These are phyloP conservation scores for Trematomus loennbergii DNA, from an alignment of 2,113 vertebrate genomes.

Conservation along the genomic window DNA sequence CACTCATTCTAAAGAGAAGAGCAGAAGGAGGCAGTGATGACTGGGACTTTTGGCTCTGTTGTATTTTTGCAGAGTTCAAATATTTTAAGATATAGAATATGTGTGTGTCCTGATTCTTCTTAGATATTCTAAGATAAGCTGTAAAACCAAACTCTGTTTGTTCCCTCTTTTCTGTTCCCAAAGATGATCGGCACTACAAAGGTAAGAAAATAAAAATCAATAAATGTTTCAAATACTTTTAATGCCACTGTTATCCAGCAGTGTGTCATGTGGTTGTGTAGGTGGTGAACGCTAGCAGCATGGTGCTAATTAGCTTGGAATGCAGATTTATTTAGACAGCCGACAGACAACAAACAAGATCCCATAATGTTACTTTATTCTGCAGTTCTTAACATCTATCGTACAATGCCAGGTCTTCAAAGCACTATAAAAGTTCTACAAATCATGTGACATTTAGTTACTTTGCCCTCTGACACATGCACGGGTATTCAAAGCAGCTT, in stretches of 20 bases:
- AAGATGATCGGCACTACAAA: constrained; percentile 79
- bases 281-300: too few species aligned
- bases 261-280: neutral
- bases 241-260: neutral
- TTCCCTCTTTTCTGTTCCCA: constrained; percentile 2
- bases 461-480: neutral
- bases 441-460: neutral
- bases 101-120: neutral
- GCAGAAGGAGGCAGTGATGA: too few species aligned
- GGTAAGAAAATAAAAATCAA: constrained; percentile 58
- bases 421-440: too few species aligned
- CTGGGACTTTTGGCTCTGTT: too few species aligned
- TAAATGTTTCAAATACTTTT: neutral
- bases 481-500: too few species aligned
- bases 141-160: neutral
- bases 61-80: neutral
- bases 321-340: too few species aligned
- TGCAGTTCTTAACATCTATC: too few species aligned
- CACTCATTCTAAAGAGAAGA: neutral
- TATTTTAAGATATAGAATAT: neutral
- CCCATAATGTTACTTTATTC: too few species aligned
- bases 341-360: too few species aligned
- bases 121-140: neutral
- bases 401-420: too few species aligned
- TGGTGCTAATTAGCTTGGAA: too few species aligned